These are phyloP conservation scores for Todus mexicanus DNA, from an alignment of 2,797 vertebrate genomes.

Conservation along the genomic window DNA sequence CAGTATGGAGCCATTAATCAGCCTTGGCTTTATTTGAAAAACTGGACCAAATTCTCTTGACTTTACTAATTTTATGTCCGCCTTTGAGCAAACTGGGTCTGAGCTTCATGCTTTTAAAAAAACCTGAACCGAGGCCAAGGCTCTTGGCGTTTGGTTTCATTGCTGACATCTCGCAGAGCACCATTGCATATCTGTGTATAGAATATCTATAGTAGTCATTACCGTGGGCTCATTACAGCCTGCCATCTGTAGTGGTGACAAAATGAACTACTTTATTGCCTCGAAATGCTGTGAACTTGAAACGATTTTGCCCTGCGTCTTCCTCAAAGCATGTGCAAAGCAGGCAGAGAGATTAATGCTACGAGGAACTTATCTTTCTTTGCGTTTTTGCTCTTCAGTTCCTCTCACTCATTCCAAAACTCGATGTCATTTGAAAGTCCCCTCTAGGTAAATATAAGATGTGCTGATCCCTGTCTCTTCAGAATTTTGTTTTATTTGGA, in stretches of 20 bases:
- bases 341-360: background rate
- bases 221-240: constrained; percentile 55
- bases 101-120: background rate
- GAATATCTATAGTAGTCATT: constrained; percentile 54
- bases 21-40: background rate
- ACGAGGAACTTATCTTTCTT: background rate
- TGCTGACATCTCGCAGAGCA: background rate
- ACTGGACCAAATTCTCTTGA: background rate
- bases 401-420: background rate
- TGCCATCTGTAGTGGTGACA: constrained; percentile 60
- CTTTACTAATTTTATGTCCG: background rate
- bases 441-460: constrained; percentile 4
- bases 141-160: constrained; percentile 3
- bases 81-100: background rate
- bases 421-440: background rate
- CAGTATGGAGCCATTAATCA: background rate
- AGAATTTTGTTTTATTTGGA: background rate
- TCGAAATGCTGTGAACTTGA: constrained; percentile 34
- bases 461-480: background rate
- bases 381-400: background rate
- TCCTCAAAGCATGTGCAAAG: background rate
- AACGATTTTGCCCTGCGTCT: constrained; percentile 23
- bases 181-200: background rate
- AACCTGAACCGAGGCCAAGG: background rate
- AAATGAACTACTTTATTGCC: constrained; percentile 49